phyloP scores from a whole-genome alignment of 2,888 invertebrate species.

The Metalampra italica region DNA sequence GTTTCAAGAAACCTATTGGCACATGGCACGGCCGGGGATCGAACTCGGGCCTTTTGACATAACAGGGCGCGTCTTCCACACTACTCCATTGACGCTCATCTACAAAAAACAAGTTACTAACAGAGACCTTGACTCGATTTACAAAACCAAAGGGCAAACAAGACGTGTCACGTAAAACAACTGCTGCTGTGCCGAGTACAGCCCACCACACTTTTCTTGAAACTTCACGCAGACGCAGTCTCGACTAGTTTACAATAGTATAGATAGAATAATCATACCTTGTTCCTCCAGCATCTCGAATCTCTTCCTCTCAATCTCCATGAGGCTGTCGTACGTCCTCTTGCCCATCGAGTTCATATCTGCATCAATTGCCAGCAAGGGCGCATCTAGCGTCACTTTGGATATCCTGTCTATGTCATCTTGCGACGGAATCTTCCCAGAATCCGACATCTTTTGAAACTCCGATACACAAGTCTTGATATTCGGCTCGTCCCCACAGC shows the following conservation, averaged over 20 bases:
- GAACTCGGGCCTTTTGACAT: too few species aligned
- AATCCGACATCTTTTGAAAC: constrained; percentile 54
- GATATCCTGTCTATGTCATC: constrained; percentile 93
- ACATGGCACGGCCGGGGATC: too few species aligned
- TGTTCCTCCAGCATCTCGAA: constrained; percentile 92
- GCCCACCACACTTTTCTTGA: too few species aligned
- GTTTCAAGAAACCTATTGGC: too few species aligned
- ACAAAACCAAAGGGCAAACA: too few species aligned
- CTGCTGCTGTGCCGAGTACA: too few species aligned
- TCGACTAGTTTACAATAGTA: not conserved
- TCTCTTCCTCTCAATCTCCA: constrained; percentile 93
- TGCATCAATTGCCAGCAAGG: constrained; percentile 83
- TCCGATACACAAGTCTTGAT: constrained; percentile 33
- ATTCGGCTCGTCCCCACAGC: constrained; percentile 69
- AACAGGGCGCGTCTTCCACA: too few species aligned
- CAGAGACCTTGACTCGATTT: too few species aligned
- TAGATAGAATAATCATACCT: constrained; percentile 79
- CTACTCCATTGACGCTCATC: too few species aligned
- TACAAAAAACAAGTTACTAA: too few species aligned
- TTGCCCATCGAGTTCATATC: constrained; percentile 83
- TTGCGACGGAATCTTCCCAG: constrained; percentile 83
- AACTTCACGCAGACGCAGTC: too few species aligned
- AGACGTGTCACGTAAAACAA: too few species aligned
- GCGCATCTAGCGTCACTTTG: constrained; percentile 91
- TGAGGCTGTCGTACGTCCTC: constrained; percentile 90